Evolutionary conservation across 2,113 vertebrate genomes (phyloP), one percentile per base, ranked within the genome.

Genomic region (Tilapia sparmanii): DNA sequence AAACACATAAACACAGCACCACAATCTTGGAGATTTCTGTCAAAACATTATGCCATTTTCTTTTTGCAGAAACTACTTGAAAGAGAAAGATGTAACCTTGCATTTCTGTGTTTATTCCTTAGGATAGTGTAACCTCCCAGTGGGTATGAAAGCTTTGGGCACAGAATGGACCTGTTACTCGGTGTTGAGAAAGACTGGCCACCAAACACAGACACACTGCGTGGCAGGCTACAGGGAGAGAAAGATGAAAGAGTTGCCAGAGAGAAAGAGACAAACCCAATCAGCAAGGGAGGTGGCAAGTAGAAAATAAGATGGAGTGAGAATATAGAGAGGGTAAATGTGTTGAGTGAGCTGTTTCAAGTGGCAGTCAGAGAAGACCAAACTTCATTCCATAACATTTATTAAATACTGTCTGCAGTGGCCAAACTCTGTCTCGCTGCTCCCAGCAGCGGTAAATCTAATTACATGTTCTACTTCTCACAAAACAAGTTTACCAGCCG

Each of bases 401-500:
- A 95, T 94, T 94, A 95, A 95, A 95, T 92, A 92, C 78, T 78
- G 92, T 91, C 90, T 94, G 83, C 87, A 87, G 91, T 81, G 89
- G 89, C 90, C 79, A 52, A 81, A 92, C 91, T 90, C 90, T 24
- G 91, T 83, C 88, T 92, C 52, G 11, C 91, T 84, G 89, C 92
- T 94, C 89, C 90, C 92, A 93, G 95, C 94, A 89, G 89, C 33
- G n/a, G 86, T 63, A 94, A 95, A 95, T 95, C 90, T 94, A 95
- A 95, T 96, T 94, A 95, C 90, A 89, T 91, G 92, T 94, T 94
- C 91, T 94, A 86, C 92, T 94, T 91, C 84, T 83, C 85, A 88
- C 94, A 91, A 95, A 95, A 96, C 94, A 94, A 91, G 94, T 95
- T 95, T 92, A 92, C 81, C 88, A 91, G 88, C 87, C 54, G 13